A percentile compares a stretch with the other conserved stretches of the same genome.
phyloP scores from a whole-genome alignment of 2,888 invertebrate genomes.

The Dryobotodes eremita region DNA sequence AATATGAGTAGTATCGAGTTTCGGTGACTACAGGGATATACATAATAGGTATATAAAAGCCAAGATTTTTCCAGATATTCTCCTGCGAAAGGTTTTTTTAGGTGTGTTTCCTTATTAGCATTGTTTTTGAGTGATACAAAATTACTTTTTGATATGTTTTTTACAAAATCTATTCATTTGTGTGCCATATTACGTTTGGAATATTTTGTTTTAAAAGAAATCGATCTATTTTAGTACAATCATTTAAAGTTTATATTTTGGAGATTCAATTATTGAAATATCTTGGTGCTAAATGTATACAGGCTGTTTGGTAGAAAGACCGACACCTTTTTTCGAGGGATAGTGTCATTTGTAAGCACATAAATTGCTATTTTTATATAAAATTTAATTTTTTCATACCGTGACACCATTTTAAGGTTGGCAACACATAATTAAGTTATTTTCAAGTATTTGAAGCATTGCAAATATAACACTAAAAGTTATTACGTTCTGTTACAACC shows the following conservation, averaged over 20 bases:
- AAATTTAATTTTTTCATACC: too few relatives aligned
- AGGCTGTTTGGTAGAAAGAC: too few relatives aligned
- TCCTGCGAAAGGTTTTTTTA: constrained; percentile 26
- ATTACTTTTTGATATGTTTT: constrained; percentile 28
- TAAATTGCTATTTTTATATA: too few relatives aligned
- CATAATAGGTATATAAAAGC: constrained; percentile 18
- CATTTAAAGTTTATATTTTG: constrained; percentile 41
- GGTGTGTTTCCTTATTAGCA: constrained; percentile 15
- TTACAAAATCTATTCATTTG: constrained; percentile 35
- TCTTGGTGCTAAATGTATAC: constrained; percentile 58
- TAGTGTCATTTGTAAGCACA: too few relatives aligned
- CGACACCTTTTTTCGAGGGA: too few relatives aligned
- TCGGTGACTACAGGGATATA: constrained; percentile 53
- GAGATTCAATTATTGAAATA: constrained; percentile 50
- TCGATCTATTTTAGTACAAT: constrained; percentile 45
- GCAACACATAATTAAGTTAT: too few relatives aligned
- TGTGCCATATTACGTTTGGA: constrained; percentile 59
- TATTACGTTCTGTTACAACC: too few relatives aligned
- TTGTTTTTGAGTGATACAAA: constrained; percentile 33
- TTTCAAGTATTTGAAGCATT: too few relatives aligned
- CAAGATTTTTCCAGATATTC: constrained; percentile 58
- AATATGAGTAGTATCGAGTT: constrained; percentile 34
- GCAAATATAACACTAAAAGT: too few relatives aligned
- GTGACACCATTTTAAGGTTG: too few relatives aligned
- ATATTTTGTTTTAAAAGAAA: constrained; percentile 23